Evolutionary conservation across 2,888 invertebrate species (phyloP), one percentile per base, ranked within the genome.

Genomic region (Dyspetes luteomarginatus): DNA sequence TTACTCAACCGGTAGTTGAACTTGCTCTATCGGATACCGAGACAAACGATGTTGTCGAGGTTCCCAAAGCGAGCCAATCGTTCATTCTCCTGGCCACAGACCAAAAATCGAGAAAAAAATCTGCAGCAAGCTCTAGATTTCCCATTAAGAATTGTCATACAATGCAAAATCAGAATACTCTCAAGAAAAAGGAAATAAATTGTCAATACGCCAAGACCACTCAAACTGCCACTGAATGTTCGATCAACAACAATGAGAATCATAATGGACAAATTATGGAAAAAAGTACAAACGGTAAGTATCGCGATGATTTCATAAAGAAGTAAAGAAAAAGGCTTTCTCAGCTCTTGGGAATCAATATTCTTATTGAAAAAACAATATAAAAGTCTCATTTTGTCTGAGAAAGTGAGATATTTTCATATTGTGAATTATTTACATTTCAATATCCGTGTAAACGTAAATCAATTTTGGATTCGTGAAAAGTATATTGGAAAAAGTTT

Each of bases 171-270:
- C 3, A 5, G 12, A 9, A 36, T 2, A 7, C 0, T 15, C 48
- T 4, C 5, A 15, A 26, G 12, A 7, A 15, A 12, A 1, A 3
- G 4, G 19, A 43, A n/a, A 50, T 56, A 36, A 41, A 36, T 9
- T n/a, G 0, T n/a, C 17, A n/a, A 17, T 15, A 22, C 1, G 22
- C 17, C n/a, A 9, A 52, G 19, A 5, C 4, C 15, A 0, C 2
- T 0, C 15, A 50, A 15, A 3, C 30, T 9, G 12, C n/a, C 19
- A 52, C 19, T n/a, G 2, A 7, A 7, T 15, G 50, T n/a, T 41
- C 36, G 4, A 43, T 15, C n/a, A n/a, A 65, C 15, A 81, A 84
- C 5, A 55, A 81, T 2, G 74, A 75, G 9, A 81, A 79, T 65
- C 48, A 52, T 26, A 52, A 79, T 36, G 65, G 69, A n/a, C 78